Conservation (phyloP, 2,888 invertebrate species). For the Ramazzottius varieornatus region DNA sequence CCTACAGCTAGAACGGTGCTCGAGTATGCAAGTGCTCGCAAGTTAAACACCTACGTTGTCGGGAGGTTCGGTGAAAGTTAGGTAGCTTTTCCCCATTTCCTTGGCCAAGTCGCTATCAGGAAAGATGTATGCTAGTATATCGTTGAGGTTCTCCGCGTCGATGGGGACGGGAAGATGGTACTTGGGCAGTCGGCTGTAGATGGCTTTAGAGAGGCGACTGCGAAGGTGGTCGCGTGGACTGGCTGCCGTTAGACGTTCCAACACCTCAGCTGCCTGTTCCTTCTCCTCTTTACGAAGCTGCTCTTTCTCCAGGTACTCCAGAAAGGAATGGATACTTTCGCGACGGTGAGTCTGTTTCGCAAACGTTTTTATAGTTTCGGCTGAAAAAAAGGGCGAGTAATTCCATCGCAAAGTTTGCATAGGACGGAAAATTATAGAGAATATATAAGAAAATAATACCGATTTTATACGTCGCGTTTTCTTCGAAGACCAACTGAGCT, state of each 20-base stretch:
- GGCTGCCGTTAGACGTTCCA: background rate
- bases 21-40: too few relatives aligned
- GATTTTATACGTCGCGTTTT: constrained; percentile 23
- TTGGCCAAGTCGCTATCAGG: constrained; percentile 44
- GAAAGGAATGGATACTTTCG: constrained; percentile 20
- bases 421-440: too few relatives aligned
- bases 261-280: background rate
- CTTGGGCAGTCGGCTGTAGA: background rate
- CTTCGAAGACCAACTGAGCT: constrained; percentile 27
- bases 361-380: constrained; percentile 20
- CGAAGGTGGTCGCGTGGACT: background rate
- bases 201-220: background rate
- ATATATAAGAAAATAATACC: too few relatives aligned
- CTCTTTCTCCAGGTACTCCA: constrained; percentile 12
- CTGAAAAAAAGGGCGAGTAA: constrained; percentile 13
- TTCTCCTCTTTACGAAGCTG: too few relatives aligned
- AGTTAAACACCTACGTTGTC: background rate
- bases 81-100: background rate
- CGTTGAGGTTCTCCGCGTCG: constrained; percentile 41
- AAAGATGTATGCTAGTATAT: constrained; percentile 53
- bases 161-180: constrained; percentile 31
- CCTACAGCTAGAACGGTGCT: too few relatives aligned
- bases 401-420: too few relatives aligned
- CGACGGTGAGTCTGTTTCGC: constrained; percentile 16
- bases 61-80: background rate